These are phyloP conservation scores for Parus major DNA, from an alignment of 2,113 vertebrate genomes.

Conservation along the genomic window DNA sequence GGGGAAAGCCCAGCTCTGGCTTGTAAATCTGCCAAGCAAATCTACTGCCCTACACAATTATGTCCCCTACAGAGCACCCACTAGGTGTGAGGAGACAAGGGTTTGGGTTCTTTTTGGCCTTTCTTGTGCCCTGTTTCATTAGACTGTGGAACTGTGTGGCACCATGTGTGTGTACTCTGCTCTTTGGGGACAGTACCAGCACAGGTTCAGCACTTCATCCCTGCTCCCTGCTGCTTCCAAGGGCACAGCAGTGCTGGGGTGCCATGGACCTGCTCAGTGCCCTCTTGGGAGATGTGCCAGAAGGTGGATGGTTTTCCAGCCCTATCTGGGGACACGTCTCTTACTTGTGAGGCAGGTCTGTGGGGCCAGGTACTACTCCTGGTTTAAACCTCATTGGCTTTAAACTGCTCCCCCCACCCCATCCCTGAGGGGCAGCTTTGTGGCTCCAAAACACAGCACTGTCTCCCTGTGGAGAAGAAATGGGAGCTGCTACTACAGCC, in stretches of 20 bases:
- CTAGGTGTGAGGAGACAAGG: background rate
- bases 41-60: background rate
- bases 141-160: background rate
- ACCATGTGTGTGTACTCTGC: accelerated
- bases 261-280: background rate
- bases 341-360: background rate
- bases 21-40: background rate
- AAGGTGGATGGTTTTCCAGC: background rate
- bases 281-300: background rate
- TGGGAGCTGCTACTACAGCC: background rate
- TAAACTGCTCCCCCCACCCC: background rate
- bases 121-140: background rate
- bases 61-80: background rate
- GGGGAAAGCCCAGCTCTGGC: background rate
- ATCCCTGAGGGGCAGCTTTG: background rate
- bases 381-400: background rate
- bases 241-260: background rate
- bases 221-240: background rate
- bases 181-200: background rate
- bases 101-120: background rate
- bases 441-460: background rate
- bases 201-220: background rate
- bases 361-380: background rate
- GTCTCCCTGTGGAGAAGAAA: background rate
- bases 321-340: accelerated